Base-by-base conservation (phyloP, 2,797 vertebrate species). In the Tarsius wallacei region DNA sequence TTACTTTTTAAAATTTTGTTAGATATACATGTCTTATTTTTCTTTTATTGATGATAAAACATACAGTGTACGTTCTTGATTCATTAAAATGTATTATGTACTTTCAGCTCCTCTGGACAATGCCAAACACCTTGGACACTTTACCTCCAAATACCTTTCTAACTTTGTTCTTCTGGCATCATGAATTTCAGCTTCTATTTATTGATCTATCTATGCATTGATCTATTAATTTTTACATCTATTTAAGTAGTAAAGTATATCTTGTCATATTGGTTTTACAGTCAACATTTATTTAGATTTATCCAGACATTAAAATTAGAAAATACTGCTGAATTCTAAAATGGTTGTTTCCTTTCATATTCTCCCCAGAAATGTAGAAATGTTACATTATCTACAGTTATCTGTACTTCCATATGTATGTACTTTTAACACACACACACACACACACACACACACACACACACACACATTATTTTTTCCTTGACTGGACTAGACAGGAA, bases 381-480 rank as follows among this genome's bases (percentile, higher is more conserved):
- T 61, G 11, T 28, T 42, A 51, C 24, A 61, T 68, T 9, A 80
- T 36, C 68, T 61, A 59, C 7, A 68, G 68, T 59, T 24, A 93
- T 8, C 31, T 70, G 1, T 61, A 80, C 17, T 51, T 51, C 9
- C 61, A 57, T 36, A 14, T 57, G 19, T 36, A n/a, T 36, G 24
- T 17, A 19, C 47, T 42, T 42, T 42, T 42, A 42, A 51, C 19
- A 76, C 0, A 28, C 10, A 28, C 8, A 47, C 47, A 8, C 0
- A 73, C 26, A 47, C 10, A 5, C 1, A 9, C 1, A 49, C 0
- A 47, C 2, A 49, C 2, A 28, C 1, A 47, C 2, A 42, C 19
- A 42, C 22, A 73, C 22, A 47, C 13, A 71, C 6, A n/a, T 57
- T 57, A 9, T 36, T n/a, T 28, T 53, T 31, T 66, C 22, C 26